Base-by-base conservation (phyloP, 2,113 vertebrate species). In the Myotis brandtii region DNA sequence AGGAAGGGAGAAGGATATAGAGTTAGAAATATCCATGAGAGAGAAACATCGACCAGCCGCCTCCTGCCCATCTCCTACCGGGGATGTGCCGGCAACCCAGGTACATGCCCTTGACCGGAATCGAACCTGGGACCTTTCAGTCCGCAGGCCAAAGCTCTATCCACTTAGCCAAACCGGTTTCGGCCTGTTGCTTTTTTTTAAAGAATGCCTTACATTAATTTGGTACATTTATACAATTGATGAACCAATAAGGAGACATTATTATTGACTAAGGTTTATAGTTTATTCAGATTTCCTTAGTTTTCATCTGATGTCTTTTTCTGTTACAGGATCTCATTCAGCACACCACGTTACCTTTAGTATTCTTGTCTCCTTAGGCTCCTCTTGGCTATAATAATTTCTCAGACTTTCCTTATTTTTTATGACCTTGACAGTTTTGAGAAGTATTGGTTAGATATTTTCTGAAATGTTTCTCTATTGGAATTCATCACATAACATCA, bases 371-470 rank as follows among this genome's bases (percentile, higher is more conserved):
- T 37, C 21, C 43, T 27, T 52, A 43, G 17, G 11, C 20, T 70
- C 37, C 9, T 50, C 34, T 76, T 89, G 20, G 10, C 73, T 87
- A n/a, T 69, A 52, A 30, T 50, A 85, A 27, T 46, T 85, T 67
- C 17, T 91, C 37, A 76, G 27, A 76, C 46, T 52, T 88, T 34
- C 16, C 59, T 86, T 77, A 67, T 43, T 86, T 59, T 86, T 91
- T 9, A 40, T 69, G 23, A 80, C 30, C 37, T 66, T 96, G 64
- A 91, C 77, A 81, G 7, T 86, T 96, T 91, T 86, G 46, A 50
- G 66, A 77, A 90, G 20, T 46, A 89, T 37, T 95, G 13, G 32
- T 87, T 14, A 67, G 30, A 0, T 73, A 46, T 90, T 94, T 86
- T 79, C 4, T 86, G 56, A 52, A 73, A 23, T 85, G 3, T n/a